Percentiles rank a stretch among this genome's conserved stretches.
phyloP scores from a whole-genome alignment of 2,113 vertebrate species.

The Ptilonorhynchus violaceus region DNA sequence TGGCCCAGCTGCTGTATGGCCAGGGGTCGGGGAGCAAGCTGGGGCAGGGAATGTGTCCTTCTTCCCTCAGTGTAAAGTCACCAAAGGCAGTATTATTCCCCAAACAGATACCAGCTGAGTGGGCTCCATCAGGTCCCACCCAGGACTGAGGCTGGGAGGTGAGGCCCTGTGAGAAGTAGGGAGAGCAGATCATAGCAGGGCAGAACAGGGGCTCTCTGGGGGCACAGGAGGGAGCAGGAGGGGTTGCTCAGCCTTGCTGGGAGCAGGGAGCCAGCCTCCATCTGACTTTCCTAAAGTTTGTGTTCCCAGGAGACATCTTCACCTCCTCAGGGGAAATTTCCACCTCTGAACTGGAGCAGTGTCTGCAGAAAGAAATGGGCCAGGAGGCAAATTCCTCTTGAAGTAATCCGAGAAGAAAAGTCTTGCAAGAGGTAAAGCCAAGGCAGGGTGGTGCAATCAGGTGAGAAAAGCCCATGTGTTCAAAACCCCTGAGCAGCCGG shows the following conservation, averaged over 20 bases:
- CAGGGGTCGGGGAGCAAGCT: neutral
- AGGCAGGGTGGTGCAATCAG: neutral
- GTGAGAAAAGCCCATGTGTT: neutral
- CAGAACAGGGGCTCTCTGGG: neutral
- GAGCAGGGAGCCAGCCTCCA: neutral
- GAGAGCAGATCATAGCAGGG: neutral
- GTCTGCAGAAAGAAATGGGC: neutral
- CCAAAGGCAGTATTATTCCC: neutral
- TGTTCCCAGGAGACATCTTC: neutral
- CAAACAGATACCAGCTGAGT: neutral
- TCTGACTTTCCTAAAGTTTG: neutral
- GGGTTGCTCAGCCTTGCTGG: neutral
- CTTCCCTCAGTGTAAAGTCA: neutral
- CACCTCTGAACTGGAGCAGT: neutral
- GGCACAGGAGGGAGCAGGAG: neutral
- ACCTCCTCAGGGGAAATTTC: neutral
- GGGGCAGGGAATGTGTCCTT: neutral
- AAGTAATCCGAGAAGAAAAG: neutral
- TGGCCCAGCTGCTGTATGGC: neutral
- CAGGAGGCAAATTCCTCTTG: neutral
- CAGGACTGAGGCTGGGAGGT: accelerated
- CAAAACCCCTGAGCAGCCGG: neutral
- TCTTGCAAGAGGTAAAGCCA: neutral
- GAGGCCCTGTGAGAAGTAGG: accelerated
- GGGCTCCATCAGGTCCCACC: neutral